Evolutionary conservation across 1,140 invertebrate species (phyloP).

Genomic region (Drosophila fuyamai): DNA sequence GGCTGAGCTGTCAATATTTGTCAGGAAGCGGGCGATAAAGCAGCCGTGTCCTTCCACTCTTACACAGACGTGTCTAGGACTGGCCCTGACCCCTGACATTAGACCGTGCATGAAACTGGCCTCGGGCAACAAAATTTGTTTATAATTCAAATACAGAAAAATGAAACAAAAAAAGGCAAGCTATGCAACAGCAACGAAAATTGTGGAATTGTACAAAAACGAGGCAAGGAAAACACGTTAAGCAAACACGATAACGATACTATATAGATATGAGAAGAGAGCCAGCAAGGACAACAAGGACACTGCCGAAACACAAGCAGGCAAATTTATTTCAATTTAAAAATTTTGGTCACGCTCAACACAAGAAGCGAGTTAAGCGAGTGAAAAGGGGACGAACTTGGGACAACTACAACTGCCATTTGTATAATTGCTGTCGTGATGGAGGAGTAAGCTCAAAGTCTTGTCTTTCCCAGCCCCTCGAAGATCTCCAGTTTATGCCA

Average conservation of each 20-base stretch:
- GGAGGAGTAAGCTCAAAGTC: conserved; percentile 24
- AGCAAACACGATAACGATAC: conserved; percentile 82
- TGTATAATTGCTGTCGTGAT: conserved; percentile 78
- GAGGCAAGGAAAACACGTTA: conserved; percentile 76
- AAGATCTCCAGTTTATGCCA: conserved; percentile 63
- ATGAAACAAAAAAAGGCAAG: conserved; percentile 22
- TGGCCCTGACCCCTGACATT: conserved; percentile 77
- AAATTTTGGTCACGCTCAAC: conserved; percentile 80
- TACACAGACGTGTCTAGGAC: conserved; percentile 19
- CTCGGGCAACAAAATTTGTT: conserved; percentile 75
- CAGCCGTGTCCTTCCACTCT: conserved; percentile 52
- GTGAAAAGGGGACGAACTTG: conserved; percentile 3
- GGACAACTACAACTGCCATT: conserved; percentile 52
- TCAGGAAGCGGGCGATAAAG: conserved; percentile 33
- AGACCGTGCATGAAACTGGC: conserved; percentile 49
- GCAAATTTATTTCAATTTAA: conserved; percentile 82
- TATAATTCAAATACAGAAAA: conserved; percentile 68
- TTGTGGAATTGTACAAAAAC: conserved; percentile 48
- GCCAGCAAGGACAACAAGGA: conserved; percentile 67
- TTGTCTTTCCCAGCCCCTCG: conserved; percentile 4
- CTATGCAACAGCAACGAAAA: conserved; percentile 23
- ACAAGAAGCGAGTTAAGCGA: conserved; percentile 70
- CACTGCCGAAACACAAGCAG: conserved; percentile 49
- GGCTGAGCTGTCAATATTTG: conserved; percentile 62
- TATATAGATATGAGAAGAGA: conserved; percentile 62